These are phyloP conservation scores for Melanotaenia nigrans DNA, from an alignment of 2,797 vertebrate species.

Conservation along the genomic window DNA sequence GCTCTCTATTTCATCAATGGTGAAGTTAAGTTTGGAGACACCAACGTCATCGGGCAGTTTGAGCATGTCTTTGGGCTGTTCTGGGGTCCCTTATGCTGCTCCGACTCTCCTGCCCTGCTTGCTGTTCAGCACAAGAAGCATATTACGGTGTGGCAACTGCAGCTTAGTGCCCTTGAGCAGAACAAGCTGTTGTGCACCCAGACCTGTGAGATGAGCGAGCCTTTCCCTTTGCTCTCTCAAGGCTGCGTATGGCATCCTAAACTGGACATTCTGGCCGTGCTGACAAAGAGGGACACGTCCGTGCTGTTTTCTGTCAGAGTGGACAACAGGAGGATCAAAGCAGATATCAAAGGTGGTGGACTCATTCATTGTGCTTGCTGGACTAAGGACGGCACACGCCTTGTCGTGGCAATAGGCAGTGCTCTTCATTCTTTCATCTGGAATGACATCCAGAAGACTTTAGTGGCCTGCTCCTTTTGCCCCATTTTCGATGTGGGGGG, in stretches of 20 bases:
- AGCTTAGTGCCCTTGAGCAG: slow-evolving; percentile 83
- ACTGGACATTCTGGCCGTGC: slow-evolving; percentile 86
- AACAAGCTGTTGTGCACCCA: slow-evolving; percentile 89
- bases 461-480: slow-evolving; percentile 87
- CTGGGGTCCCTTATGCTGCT: slow-evolving; percentile 86
- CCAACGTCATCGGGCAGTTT: slow-evolving; percentile 92
- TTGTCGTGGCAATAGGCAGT: slow-evolving; percentile 91
- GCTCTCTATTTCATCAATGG: slow-evolving; percentile 81
- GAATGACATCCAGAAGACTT: slow-evolving; percentile 89
- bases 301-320: slow-evolving; percentile 86
- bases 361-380: slow-evolving; percentile 93
- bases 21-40: slow-evolving; percentile 89
- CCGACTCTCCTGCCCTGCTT: slow-evolving; percentile 85
- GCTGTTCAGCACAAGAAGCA: slow-evolving; percentile 94
- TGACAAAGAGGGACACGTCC: slow-evolving; percentile 90
- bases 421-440: slow-evolving; percentile 91
- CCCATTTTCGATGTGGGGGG: slow-evolving; percentile 90
- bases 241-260: slow-evolving; percentile 97
- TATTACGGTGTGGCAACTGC: slow-evolving; percentile 91
- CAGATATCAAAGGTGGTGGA: slow-evolving; percentile 83
- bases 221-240: slow-evolving; percentile 89
- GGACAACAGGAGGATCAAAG: slow-evolving; percentile 86
- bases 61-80: slow-evolving; percentile 91
- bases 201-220: slow-evolving; percentile 91
- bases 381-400: slow-evolving; percentile 91